Evolutionary conservation across 2,797 vertebrate species (phyloP), one percentile per base, ranked within the genome.

Genomic region (Spatula versicolor): DNA sequence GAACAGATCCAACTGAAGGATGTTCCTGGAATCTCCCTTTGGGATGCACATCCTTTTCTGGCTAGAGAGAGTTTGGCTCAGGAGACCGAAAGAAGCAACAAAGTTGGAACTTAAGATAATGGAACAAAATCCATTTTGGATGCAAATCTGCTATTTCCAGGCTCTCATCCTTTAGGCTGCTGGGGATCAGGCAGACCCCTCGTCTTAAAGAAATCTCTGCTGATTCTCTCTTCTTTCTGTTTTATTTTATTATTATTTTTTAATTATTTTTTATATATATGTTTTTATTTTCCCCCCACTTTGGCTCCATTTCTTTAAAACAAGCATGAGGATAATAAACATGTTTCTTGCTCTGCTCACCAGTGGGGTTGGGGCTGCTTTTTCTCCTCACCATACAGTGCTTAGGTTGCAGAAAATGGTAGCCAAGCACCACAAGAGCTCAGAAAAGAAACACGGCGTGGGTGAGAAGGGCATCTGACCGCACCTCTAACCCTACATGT

Each of bases 401-500:
- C 59, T 88, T 78, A 67, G 80, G 28, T 82, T 60, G 75, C 60
- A 77, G 75, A 72, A 84, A 68, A 37, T 2, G 17, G 33, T 41
- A 66, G 82, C 59, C 87, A 93, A 91, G 18, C 74, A 78, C 62
- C 69, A 73, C 59, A 78, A 45, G 8, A 84, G 33, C 64, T 33
- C 17, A 75, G 37, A 77, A 73, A 60, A 86, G 58, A 84, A 82
- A 56, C 28, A 35, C 0, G 0, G 21, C 26, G 67, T 33, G 71
- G 90, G 58, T 43, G 63, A 92, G 77, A 90, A 95, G 88, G 28
- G 37, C 56, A 54, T 87, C 54, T 79, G 71, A 56, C 56, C 5
- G 13, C 60, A 94, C 90, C 89, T 94, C 87, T 83, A 92, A 86
- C 91, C 86, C 67, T 92, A 75, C 69, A 96, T 72, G 83, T 80